Base-by-base conservation (phyloP, 2,888 invertebrate species). In the Empis livida region DNA sequence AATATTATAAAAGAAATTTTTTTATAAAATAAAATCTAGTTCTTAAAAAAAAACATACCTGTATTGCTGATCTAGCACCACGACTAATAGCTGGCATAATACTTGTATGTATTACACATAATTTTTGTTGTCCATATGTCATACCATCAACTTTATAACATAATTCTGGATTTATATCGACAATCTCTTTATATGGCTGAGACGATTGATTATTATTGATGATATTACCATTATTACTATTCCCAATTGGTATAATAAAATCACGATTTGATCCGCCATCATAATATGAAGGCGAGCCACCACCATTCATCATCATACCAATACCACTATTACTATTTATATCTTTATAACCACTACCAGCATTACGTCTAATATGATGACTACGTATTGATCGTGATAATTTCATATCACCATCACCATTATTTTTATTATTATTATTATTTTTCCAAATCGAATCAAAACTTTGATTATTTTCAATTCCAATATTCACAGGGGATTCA, bases 81-180 rank as follows among this genome's bases (percentile, higher is more conserved):
- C 69, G 61, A 53, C 69, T 69, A 43, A 69, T 67, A 15, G 68
- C 68, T 32, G 68, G 68, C 69, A 69, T 69, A 20, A 69, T 64
- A 51, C 61, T 64, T 1, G 68, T 68, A 53, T 69, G 62, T 47
- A 65, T 48, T 2, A 65, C 62, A 42, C 68, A 69, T 27, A 65
- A 58, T 49, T 65, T 68, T 50, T 65, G 68, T 47, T 69, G 68
- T 1, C 67, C 67, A 48, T 64, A 63, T 14, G 60, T 59, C 39
- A 69, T 51, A 9, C 65, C 69, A 23, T 63, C 62, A 2, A 68
- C 62, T 17, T 58, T 56, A 49, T 66, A 67, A 48, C 68, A 69
- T 38, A 65, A 59, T 40, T 68, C 63, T 2, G 68, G 68, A 60
- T 69, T 67, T 14, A 68, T 52, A 51, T 68, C 61, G n/a, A 65